These are phyloP conservation scores for Megalurothrips usitatus DNA, from an alignment of 2,888 invertebrate species.

Conservation along the genomic window DNA sequence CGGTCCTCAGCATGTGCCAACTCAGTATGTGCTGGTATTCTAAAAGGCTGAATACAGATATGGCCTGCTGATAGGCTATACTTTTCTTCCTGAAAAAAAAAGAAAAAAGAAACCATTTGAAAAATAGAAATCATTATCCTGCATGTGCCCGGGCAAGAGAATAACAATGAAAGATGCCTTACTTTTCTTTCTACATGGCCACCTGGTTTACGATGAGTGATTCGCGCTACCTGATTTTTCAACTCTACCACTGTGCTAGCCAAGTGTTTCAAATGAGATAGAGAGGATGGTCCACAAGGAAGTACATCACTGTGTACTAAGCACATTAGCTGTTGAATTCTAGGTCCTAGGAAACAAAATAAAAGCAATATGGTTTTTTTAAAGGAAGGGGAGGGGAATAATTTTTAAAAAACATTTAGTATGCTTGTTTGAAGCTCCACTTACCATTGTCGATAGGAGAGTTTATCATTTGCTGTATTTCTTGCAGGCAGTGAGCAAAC, in stretches of 20 bases:
- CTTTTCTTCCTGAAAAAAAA: background rate
- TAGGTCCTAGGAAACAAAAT: background rate
- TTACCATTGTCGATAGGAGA: background rate
- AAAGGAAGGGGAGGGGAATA: background rate
- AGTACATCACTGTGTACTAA: background rate
- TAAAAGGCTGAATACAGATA: background rate
- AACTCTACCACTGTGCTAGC: conserved; percentile 7
- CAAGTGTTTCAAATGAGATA: background rate
- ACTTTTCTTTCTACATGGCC: conserved; percentile 2
- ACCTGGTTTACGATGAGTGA: conserved; percentile 5
- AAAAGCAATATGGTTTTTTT: background rate
- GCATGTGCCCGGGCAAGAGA: background rate
- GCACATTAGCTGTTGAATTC: background rate
- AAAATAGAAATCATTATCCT: background rate
- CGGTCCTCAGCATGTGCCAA: background rate
- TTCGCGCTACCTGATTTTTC: background rate
- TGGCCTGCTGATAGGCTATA: background rate
- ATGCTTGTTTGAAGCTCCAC: background rate
- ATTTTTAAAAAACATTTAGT: background rate
- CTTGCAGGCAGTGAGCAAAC: background rate
- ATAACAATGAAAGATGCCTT: background rate
- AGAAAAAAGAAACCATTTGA: background rate
- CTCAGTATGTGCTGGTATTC: background rate
- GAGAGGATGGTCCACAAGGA: background rate
- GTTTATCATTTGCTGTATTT: background rate